Conservation (phyloP, 2,888 invertebrate genomes). For the Sarcophaga caerulescens region DNA sequence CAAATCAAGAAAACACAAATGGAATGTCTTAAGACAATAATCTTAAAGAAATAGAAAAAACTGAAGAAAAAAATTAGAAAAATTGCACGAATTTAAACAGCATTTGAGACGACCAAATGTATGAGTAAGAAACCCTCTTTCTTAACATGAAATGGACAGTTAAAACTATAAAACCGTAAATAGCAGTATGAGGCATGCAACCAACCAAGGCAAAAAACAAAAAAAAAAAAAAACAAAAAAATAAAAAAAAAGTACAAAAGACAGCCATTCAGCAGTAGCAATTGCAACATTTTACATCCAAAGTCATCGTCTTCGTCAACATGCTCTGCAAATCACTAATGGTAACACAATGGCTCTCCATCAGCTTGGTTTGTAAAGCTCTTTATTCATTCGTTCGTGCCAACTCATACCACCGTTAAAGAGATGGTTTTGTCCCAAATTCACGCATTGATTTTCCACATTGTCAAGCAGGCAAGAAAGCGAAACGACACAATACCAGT, state of each 20-base stretch:
- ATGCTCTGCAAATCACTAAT: constrained; percentile 20
- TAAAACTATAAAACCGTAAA: constrained; percentile 63
- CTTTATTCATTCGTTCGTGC: constrained; percentile 28
- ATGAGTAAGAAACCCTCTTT: constrained; percentile 28
- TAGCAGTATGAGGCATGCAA: constrained; percentile 60
- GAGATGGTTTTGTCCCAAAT: constrained; percentile 73
- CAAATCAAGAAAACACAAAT: constrained; percentile 31
- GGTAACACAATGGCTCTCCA: constrained; percentile 28
- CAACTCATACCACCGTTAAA: background rate
- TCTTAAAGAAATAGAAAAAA: constrained; percentile 34
- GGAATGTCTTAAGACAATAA: constrained; percentile 60
- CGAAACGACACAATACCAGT: constrained; percentile 71
- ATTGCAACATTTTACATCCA: constrained; percentile 46
- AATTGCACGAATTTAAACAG: constrained; percentile 62
- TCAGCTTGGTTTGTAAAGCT: constrained; percentile 34
- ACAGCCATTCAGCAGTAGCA: constrained; percentile 43
- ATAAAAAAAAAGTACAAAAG: constrained; percentile 6
- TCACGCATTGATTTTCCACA: constrained; percentile 76
- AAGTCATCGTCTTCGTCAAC: constrained; percentile 58
- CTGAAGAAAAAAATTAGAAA: constrained; percentile 26
- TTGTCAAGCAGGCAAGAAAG: constrained; percentile 77
- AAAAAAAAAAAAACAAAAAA: too few relatives aligned
- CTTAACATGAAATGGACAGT: constrained; percentile 64
- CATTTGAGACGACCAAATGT: constrained; percentile 51
- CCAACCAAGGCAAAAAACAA: constrained; percentile 41